Evolutionary conservation across 2,113 vertebrate genomes (phyloP).

Genomic region (Leucosticte australis): DNA sequence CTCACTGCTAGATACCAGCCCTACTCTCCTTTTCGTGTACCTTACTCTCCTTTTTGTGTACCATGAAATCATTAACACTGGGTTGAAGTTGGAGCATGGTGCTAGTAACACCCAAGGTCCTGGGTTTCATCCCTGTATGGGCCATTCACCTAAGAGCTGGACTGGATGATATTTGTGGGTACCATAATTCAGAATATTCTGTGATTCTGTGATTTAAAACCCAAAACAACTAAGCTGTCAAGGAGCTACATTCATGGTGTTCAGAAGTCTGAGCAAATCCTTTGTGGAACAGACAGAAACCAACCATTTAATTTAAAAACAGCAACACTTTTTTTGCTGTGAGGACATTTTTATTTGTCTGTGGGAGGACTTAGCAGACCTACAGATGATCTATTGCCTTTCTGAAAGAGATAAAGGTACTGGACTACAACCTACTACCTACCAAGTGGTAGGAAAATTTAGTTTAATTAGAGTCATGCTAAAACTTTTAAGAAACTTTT

Average conservation of each 20-base stretch:
- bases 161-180: not conserved
- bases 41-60: not conserved
- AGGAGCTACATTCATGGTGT: not conserved
- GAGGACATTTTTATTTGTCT: not conserved
- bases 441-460: not conserved
- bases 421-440: too few relatives aligned
- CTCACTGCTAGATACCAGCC: not conserved
- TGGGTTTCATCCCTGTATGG: not conserved
- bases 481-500: not conserved
- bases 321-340: not conserved
- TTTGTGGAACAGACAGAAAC: not conserved
- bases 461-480: not conserved
- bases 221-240: not conserved
- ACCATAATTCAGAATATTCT: not conserved
- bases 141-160: too few relatives aligned
- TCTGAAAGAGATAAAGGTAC: not conserved
- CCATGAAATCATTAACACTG: not conserved
- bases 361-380: not conserved
- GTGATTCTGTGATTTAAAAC: not conserved
- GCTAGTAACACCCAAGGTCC: not conserved
- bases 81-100: not conserved
- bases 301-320: not conserved
- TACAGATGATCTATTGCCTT: not conserved
- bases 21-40: not conserved
- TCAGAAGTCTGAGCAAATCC: not conserved